phyloP scores from a whole-genome alignment of 2,797 vertebrate genomes.

The Peromyscus melanophrys region DNA sequence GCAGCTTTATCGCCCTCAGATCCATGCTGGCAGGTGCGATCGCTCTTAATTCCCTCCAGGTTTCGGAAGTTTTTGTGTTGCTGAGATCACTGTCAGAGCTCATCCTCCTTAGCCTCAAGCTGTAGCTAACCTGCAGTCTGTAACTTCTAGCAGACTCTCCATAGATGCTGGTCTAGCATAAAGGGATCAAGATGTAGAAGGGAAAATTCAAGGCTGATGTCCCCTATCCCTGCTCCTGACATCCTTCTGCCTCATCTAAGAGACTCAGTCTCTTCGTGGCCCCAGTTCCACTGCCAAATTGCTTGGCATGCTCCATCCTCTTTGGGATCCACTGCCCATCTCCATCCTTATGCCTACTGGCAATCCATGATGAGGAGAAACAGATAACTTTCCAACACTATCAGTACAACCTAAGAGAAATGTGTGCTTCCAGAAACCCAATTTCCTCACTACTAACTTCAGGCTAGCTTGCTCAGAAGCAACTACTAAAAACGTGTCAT shows the following conservation, averaged over 20 bases:
- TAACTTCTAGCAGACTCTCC: neutral
- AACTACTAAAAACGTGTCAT: neutral
- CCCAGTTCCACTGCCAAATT: neutral
- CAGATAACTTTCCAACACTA: neutral
- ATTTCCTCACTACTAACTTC: neutral
- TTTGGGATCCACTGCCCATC: neutral
- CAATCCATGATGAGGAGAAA: neutral
- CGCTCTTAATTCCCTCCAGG: neutral
- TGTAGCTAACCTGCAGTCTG: neutral
- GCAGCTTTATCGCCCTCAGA: neutral
- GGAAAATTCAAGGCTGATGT: neutral
- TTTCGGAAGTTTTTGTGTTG: neutral
- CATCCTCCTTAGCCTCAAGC: neutral
- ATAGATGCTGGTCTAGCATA: neutral
- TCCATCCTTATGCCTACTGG: no score
- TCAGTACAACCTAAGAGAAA: neutral
- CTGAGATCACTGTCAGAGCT: neutral
- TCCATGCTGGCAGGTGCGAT: rapidly evolving
- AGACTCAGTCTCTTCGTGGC: no score
- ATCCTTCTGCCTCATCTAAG: neutral
- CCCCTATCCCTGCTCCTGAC: neutral
- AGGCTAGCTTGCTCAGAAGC: neutral
- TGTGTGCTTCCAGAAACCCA: neutral
- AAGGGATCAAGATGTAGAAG: rapidly evolving
- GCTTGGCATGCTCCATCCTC: neutral